These are phyloP conservation scores for Todiramphus saurophagus DNA, from an alignment of 2,113 vertebrate species.

Conservation along the genomic window DNA sequence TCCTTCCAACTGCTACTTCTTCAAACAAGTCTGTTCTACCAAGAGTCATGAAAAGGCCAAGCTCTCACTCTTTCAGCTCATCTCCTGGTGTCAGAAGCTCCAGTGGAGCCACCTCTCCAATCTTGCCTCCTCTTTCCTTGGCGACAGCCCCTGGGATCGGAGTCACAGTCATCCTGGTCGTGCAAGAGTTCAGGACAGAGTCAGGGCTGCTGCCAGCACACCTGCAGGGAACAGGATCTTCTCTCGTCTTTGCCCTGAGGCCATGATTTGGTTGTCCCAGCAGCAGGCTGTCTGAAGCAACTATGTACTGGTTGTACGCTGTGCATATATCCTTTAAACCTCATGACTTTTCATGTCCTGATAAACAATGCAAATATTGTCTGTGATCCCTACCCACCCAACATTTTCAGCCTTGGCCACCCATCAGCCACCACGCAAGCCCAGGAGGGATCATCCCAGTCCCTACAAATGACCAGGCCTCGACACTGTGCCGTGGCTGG, in stretches of 20 bases:
- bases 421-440: not conserved
- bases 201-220: not conserved
- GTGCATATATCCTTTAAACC: not conserved
- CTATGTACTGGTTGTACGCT: not conserved
- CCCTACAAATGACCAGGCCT: not conserved
- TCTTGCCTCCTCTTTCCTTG: not conserved
- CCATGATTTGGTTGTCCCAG: not conserved
- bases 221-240: not conserved
- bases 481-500: fast-evolving
- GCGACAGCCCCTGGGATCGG: fast-evolving
- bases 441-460: not conserved
- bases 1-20: not conserved
- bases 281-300: not conserved
- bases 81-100: not conserved
- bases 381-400: not conserved
- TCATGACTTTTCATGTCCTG: not conserved
- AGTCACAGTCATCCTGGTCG: fast-evolving
- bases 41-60: not conserved
- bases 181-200: not conserved
- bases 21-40: not conserved
- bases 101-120: not conserved
- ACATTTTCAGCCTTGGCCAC: not conserved
- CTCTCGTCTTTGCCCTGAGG: not conserved
- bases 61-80: not conserved
- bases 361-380: not conserved